These are phyloP conservation scores for Drosophila subpulchrella DNA, from an alignment of 1,140 invertebrate species.

Conservation along the genomic window DNA sequence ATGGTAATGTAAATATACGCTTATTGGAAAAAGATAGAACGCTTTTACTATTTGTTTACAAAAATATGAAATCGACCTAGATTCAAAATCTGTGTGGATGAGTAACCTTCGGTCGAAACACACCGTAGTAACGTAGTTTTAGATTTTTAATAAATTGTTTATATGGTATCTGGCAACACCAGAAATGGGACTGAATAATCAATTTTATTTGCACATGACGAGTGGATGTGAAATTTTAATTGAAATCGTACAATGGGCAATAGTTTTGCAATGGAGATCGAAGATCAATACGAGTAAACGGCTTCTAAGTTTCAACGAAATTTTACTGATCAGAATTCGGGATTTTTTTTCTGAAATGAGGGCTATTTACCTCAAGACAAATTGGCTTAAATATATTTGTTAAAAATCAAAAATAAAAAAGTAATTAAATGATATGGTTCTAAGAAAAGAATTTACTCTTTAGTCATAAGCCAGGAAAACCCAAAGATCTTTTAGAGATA, in stretches of 20 bases:
- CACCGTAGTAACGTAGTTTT: neutral
- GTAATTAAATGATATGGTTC: no score
- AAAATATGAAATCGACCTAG: slow-evolving; percentile 8
- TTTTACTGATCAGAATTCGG: neutral
- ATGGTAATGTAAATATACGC: slow-evolving; percentile 1
- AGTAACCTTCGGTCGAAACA: slow-evolving; percentile 8
- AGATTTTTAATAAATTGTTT: slow-evolving; percentile 25
- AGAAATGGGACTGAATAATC: neutral
- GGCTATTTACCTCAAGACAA: neutral
- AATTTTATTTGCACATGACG: slow-evolving; percentile 10
- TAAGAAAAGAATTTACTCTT: no score
- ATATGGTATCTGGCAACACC: slow-evolving; percentile 2
- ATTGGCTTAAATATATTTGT: no score
- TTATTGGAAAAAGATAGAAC: neutral
- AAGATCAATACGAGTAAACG: neutral
- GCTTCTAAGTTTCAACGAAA: slow-evolving; percentile 2
- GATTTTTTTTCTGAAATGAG: no score
- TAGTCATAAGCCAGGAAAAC: neutral
- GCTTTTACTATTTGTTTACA: neutral
- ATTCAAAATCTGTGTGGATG: neutral
- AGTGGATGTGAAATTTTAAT: slow-evolving; percentile 1
- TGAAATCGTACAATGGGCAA: slow-evolving; percentile 7
- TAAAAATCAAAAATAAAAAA: no score
- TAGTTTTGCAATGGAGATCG: neutral
- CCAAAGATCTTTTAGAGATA: neutral